phyloP scores from a whole-genome alignment of 2,797 vertebrate genomes.

The Myotis planiceps region DNA sequence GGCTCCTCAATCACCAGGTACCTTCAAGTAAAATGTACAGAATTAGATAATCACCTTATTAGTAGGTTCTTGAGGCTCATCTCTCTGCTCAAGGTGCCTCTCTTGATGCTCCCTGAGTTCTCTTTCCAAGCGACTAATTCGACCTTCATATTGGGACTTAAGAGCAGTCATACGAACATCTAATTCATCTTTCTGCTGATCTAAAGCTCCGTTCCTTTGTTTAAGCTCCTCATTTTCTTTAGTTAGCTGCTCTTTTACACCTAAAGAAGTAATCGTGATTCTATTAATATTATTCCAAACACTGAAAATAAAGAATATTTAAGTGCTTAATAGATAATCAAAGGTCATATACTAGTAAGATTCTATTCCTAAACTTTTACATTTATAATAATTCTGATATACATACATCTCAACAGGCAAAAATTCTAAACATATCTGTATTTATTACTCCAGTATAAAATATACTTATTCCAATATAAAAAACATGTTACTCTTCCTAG shows the following conservation, averaged over 20 bases:
- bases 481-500: not conserved
- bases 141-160: constrained; percentile 97
- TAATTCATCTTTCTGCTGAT: constrained; percentile 94
- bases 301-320: not conserved
- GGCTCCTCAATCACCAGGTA: not conserved
- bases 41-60: constrained; percentile 89
- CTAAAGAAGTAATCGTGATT: constrained; percentile 82
- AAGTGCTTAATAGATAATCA: not conserved
- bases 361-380: not conserved
- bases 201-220: constrained; percentile 87
- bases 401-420: not conserved
- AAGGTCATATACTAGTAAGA: not conserved
- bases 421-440: not conserved
- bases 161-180: constrained; percentile 96
- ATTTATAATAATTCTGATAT: not conserved
- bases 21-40: not conserved
- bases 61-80: constrained; percentile 92
- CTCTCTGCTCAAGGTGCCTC: constrained; percentile 94
- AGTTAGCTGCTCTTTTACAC: constrained; percentile 91
- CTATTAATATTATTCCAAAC: not conserved
- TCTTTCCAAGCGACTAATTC: constrained; percentile 95
- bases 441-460: constrained; percentile 22
- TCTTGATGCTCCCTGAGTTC: constrained; percentile 97
- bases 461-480: not conserved
- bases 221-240: constrained; percentile 96